Conservation (phyloP, 2,113 vertebrate genomes). For the Apodemus sylvaticus region DNA sequence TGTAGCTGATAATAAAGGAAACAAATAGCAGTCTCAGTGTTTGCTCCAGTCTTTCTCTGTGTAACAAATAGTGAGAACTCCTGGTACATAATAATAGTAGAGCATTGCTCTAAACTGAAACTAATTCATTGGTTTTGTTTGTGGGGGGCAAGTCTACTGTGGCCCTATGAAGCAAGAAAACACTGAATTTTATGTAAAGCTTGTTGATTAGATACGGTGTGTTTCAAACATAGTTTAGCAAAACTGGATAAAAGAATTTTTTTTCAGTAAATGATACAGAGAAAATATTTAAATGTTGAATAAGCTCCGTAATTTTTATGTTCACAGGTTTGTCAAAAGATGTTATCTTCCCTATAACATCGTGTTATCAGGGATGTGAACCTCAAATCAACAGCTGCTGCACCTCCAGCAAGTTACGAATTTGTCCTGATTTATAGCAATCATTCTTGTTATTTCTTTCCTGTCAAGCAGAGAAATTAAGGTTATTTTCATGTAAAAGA, state of each 20-base stretch:
- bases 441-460: slow-evolving; percentile 67
- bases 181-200: slow-evolving; percentile 76
- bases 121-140: slow-evolving; percentile 80
- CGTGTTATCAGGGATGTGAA: slow-evolving; percentile 82
- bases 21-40: slow-evolving; percentile 43
- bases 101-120: slow-evolving; percentile 74
- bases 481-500: slow-evolving; percentile 72
- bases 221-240: slow-evolving; percentile 63
- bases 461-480: slow-evolving; percentile 72
- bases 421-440: slow-evolving; percentile 86
- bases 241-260: slow-evolving; percentile 72
- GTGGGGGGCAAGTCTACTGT: slow-evolving; percentile 65
- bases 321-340: slow-evolving; percentile 84
- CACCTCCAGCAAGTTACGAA: slow-evolving; percentile 86
- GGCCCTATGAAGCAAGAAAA: slow-evolving; percentile 63
- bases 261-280: slow-evolving; percentile 81
- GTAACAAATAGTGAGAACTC: slow-evolving; percentile 60
- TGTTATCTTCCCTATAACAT: slow-evolving; percentile 84
- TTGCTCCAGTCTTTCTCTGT: slow-evolving; percentile 19
- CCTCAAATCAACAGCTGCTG: slow-evolving; percentile 88
- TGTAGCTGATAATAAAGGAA: slow-evolving; percentile 61
- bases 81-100: slow-evolving; percentile 70
- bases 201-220: slow-evolving; percentile 72
- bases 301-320: slow-evolving; percentile 84
- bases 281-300: slow-evolving; percentile 82